phyloP scores from a whole-genome alignment of 2,797 vertebrate species.

The Mareca strepera region DNA sequence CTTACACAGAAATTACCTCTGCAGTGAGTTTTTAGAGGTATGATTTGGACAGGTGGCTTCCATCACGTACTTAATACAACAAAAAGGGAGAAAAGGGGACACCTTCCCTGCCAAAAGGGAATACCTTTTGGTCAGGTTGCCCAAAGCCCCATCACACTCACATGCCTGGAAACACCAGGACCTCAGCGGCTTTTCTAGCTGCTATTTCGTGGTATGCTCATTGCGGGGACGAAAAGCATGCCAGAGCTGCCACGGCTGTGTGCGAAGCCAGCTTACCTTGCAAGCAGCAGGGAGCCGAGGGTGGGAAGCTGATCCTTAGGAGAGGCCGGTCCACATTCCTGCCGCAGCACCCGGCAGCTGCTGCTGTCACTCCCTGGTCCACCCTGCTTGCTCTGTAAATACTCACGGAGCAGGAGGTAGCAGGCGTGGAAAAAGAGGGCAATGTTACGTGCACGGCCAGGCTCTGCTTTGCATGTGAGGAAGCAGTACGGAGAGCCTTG shows the following conservation, averaged over 20 bases:
- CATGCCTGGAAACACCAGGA: neutral
- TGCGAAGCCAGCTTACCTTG: slow-evolving; percentile 69
- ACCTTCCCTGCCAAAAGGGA: neutral
- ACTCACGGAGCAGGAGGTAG: neutral
- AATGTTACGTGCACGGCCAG: neutral
- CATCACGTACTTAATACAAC: neutral
- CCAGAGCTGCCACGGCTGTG: neutral
- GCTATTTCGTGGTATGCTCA: neutral
- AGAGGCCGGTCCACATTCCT: slow-evolving; percentile 77
- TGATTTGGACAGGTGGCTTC: neutral
- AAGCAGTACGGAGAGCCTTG: neutral
- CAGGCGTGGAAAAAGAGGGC: slow-evolving; percentile 11
- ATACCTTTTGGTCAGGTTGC: neutral
- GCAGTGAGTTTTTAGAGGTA: neutral
- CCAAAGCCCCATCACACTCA: neutral
- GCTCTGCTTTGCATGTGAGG: neutral
- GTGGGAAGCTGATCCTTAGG: slow-evolving; percentile 73
- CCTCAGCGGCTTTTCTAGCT: neutral
- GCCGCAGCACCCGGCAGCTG: slow-evolving; percentile 75
- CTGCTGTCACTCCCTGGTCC: slow-evolving; percentile 80
- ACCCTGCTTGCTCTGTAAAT: slow-evolving; percentile 51
- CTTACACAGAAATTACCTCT: neutral
- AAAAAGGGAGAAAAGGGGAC: neutral
- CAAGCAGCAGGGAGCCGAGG: slow-evolving; percentile 67
- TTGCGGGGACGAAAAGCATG: slow-evolving; percentile 9